These are phyloP conservation scores for Eulemur rubriventer DNA, from an alignment of 2,797 vertebrate genomes.

Conservation along the genomic window DNA sequence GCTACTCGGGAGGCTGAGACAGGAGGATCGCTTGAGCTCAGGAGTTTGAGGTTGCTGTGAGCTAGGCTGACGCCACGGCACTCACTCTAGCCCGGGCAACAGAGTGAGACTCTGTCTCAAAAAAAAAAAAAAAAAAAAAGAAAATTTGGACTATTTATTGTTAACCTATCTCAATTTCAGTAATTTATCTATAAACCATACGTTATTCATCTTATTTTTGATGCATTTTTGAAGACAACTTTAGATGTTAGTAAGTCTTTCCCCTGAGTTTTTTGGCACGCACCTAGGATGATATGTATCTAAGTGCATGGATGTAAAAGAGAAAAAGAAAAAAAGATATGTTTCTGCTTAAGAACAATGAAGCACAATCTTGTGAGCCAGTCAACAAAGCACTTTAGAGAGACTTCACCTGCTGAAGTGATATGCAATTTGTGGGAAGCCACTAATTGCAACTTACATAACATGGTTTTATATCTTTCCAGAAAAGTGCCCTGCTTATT, in stretches of 20 bases:
- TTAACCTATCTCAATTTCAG: background rate
- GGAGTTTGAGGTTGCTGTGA: too few relatives aligned
- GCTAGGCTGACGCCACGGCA: too few relatives aligned
- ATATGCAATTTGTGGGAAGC: conserved; percentile 84
- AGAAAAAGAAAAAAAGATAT: conserved; percentile 68
- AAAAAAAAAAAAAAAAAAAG: too few relatives aligned
- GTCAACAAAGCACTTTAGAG: conserved; percentile 76
- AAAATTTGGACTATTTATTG: too few relatives aligned
- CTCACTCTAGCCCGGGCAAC: too few relatives aligned
- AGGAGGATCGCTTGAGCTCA: too few relatives aligned
- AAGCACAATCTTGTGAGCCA: conserved; percentile 70
- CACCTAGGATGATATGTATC: conserved; percentile 45
- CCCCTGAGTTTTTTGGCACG: background rate
- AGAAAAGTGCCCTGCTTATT: conserved; percentile 77
- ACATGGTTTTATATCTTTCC: conserved; percentile 81
- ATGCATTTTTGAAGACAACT: background rate
- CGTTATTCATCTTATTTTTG: background rate
- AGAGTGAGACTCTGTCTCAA: too few relatives aligned
- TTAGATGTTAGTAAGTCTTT: background rate
- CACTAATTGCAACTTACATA: conserved; percentile 85
- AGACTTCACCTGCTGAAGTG: conserved; percentile 77
- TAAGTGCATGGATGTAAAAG: conserved; percentile 48
- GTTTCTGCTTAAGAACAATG: conserved; percentile 72
- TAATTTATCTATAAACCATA: background rate
- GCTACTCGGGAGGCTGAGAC: too few relatives aligned